Evolutionary conservation across 2,797 vertebrate species (phyloP).

Genomic region (Lemur catta): DNA sequence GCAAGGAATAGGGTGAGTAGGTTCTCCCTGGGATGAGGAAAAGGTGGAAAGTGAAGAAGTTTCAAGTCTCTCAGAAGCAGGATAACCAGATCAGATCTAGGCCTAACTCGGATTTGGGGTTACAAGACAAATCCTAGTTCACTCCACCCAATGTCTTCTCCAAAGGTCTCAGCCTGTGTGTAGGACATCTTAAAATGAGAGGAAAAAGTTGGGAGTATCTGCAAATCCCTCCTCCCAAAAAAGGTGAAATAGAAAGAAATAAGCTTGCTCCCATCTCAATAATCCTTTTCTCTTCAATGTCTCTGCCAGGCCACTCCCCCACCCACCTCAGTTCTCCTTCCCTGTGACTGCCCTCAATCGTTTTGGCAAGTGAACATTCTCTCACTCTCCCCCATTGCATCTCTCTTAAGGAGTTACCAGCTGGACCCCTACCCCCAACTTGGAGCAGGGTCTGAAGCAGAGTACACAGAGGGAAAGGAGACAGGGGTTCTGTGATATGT

Average conservation of each 20-base stretch:
- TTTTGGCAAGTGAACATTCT: conserved; percentile 20
- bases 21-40: not conserved
- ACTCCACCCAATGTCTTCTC: not conserved
- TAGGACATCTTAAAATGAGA: conserved; percentile 13
- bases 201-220: not conserved
- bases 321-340: not conserved
- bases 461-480: not conserved
- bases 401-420: conserved; percentile 36
- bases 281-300: not conserved
- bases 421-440: not conserved
- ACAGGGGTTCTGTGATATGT: not conserved
- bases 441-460: not conserved
- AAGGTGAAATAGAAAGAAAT: not conserved
- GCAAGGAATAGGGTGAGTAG: not conserved
- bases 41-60: not conserved
- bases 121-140: not conserved
- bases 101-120: not conserved
- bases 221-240: not conserved
- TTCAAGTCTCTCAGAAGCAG: not conserved
- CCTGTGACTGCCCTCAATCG: not conserved
- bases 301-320: not conserved
- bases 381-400: not conserved
- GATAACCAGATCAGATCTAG: not conserved
- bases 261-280: not conserved
- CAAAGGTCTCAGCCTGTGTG: not conserved